Conservation (phyloP, 1,140 invertebrate species). For the Rhyzopertha dominica region DNA sequence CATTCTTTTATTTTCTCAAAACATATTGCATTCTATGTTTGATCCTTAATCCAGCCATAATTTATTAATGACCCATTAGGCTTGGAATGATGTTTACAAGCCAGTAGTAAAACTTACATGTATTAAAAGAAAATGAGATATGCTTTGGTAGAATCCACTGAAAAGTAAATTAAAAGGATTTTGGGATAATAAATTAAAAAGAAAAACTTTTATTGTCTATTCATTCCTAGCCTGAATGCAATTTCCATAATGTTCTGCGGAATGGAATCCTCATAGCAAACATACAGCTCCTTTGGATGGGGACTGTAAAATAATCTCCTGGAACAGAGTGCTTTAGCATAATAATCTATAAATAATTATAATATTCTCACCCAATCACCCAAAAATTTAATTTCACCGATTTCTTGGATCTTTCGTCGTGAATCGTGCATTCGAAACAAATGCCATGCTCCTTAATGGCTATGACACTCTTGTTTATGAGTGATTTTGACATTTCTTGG, state of each 20-base stretch:
- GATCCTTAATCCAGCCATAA: too few species aligned
- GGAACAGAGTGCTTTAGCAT: constrained; percentile 39
- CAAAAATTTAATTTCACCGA: constrained; percentile 39
- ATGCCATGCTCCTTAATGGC: constrained; percentile 72
- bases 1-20: too few species aligned
- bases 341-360: constrained; percentile 4
- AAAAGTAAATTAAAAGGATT: too few species aligned
- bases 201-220: too few species aligned
- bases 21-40: too few species aligned
- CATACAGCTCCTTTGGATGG: constrained; percentile 67
- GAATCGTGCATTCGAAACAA: constrained; percentile 52
- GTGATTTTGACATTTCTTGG: constrained; percentile 53
- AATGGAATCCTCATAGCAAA: constrained; percentile 72
- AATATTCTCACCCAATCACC: constrained; percentile 45
- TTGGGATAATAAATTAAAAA: too few species aligned
- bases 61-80: too few species aligned
- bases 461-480: constrained; percentile 65
- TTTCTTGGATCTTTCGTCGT: constrained; percentile 38
- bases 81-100: too few species aligned
- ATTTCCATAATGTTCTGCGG: constrained; percentile 78
- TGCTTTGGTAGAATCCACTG: too few species aligned
- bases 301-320: constrained; percentile 67
- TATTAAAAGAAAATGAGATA: too few species aligned
- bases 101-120: too few species aligned
- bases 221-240: constrained; percentile 61